Evolutionary conservation across 2,888 invertebrate genomes (phyloP).

Genomic region (Leptinotarsa peninsularis): DNA sequence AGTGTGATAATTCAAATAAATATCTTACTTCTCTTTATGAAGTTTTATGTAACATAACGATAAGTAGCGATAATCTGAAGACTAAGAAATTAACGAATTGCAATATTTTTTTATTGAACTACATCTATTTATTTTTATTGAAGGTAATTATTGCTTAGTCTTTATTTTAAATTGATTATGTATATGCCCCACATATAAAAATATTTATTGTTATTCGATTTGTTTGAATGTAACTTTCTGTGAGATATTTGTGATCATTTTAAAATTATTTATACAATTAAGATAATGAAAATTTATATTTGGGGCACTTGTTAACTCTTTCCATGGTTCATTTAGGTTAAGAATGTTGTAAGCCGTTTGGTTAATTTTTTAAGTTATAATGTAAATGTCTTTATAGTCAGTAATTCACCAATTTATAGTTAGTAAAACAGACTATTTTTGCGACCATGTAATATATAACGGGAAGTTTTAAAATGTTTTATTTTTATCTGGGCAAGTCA

Average conservation of each 20-base stretch:
- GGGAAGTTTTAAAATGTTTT: not conserved
- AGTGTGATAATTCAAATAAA: too few species aligned
- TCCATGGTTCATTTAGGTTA: not conserved
- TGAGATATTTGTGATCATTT: conserved; percentile 20
- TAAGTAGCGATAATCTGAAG: too few species aligned
- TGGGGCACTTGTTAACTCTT: conserved; percentile 20
- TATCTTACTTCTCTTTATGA: too few species aligned
- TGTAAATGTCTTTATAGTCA: not conserved
- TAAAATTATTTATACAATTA: conserved; percentile 16
- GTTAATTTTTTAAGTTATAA: too few species aligned
- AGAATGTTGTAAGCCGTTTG: not conserved
- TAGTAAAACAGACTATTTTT: not conserved
- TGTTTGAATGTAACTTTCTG: not conserved
- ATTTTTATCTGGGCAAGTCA: not conserved
- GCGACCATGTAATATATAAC: not conserved
- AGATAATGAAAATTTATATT: conserved; percentile 21
- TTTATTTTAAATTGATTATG: conserved; percentile 7
- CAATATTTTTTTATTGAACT: not conserved
- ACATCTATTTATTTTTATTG: not conserved
- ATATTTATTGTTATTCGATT: not conserved
- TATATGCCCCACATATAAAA: conserved; percentile 23
- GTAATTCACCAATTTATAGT: not conserved
- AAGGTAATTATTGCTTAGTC: not conserved
- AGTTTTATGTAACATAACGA: too few species aligned
- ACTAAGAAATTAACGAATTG: not conserved